A percentile compares a stretch with the other conserved stretches of the same genome.
Conservation (phyloP, 2,797 vertebrate species). For the Gobionotothen gibberifrons region DNA sequence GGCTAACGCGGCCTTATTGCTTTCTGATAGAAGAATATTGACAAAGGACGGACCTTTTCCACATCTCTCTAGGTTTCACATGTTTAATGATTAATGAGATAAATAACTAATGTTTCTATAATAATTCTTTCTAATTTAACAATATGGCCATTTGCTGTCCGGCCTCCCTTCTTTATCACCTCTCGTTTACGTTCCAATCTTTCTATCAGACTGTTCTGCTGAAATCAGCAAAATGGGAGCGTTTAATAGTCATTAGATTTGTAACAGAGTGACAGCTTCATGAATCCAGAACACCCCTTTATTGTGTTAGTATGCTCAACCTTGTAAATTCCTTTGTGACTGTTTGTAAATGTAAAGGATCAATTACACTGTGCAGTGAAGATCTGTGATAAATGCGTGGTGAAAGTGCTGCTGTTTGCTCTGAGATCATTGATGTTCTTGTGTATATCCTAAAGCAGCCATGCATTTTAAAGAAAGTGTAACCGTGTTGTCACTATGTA, state of each 20-base stretch:
- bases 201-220: constrained; percentile 74
- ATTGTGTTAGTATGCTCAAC: constrained; percentile 70
- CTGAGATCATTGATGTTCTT: constrained; percentile 46
- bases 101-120: constrained; percentile 84
- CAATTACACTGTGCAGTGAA: constrained; percentile 67
- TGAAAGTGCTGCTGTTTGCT: constrained; percentile 24
- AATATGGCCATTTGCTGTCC: constrained; percentile 60
- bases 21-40: constrained; percentile 85
- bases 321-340: constrained; percentile 80
- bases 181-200: constrained; percentile 40
- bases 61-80: constrained; percentile 68
- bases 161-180: constrained; percentile 29
- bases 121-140: constrained; percentile 83
- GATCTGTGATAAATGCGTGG: constrained; percentile 63
- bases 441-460: constrained; percentile 34
- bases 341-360: constrained; percentile 80
- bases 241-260: constrained; percentile 81
- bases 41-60: constrained; percentile 77
- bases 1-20: constrained; percentile 80
- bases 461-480: constrained; percentile 49
- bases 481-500: constrained; percentile 47
- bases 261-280: constrained; percentile 72
- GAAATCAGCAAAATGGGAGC: constrained; percentile 76
- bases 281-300: constrained; percentile 71
- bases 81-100: constrained; percentile 84